Percentiles rank a stretch among this genome's conserved stretches.
phyloP scores from a whole-genome alignment of 2,797 vertebrate species.

The Acridotheres tristis region DNA sequence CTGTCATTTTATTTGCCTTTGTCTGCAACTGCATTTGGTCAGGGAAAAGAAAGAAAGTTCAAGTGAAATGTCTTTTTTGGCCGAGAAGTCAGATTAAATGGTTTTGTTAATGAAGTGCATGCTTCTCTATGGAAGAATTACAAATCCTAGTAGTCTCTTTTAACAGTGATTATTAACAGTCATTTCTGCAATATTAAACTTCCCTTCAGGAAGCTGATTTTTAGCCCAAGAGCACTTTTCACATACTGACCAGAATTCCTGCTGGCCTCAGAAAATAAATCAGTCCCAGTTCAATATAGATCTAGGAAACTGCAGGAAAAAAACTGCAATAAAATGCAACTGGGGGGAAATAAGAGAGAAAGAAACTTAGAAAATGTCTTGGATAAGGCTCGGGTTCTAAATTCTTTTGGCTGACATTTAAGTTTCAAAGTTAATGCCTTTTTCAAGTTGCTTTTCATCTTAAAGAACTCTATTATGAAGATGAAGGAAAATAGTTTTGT shows the following conservation, averaged over 20 bases:
- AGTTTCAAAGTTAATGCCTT: constrained; percentile 51
- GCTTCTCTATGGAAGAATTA: constrained; percentile 24
- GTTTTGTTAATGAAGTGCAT: not conserved
- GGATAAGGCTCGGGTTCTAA: constrained; percentile 26
- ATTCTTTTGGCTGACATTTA: constrained; percentile 55
- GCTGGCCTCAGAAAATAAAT: constrained; percentile 9
- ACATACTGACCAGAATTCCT: not conserved
- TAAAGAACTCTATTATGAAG: constrained; percentile 23
- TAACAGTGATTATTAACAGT: not conserved
- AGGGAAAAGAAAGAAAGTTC: not conserved
- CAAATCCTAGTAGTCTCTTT: constrained; percentile 19
- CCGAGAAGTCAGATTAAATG: constrained; percentile 12
- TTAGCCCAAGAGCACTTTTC: not conserved
- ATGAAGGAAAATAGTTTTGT: constrained; percentile 56
- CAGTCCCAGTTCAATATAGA: not conserved
- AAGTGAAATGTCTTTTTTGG: not conserved
- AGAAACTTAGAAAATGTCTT: constrained; percentile 29
- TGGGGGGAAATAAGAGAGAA: constrained; percentile 27
- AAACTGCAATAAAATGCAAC: constrained; percentile 18
- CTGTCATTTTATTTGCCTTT: constrained; percentile 17
- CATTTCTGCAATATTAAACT: not conserved
- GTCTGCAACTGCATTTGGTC: not conserved
- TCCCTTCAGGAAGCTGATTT: not conserved
- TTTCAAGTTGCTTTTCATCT: constrained; percentile 54
- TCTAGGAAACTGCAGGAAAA: not conserved